Base-by-base conservation (phyloP, 2,797 vertebrate genomes). In the Coranthus polyacanthus region DNA sequence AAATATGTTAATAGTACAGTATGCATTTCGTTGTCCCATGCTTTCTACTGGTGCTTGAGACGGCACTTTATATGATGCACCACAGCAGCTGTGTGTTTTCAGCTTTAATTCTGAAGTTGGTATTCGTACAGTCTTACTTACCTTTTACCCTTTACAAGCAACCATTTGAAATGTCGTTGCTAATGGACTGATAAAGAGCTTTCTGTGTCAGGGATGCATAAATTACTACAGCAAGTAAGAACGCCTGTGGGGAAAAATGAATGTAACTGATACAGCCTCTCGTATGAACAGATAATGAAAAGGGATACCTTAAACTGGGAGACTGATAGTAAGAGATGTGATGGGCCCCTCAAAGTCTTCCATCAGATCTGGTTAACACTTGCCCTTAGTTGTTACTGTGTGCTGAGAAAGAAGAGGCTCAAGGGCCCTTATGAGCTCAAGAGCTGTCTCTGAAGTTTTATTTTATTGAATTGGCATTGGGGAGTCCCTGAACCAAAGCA, bases 381-480 rank as follows among this genome's bases (percentile, higher is more conserved):
- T 66, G 50, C 44, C 70, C 63, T 70, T 45, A 50, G 50, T 34
- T 72, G 55, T 76, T 60, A 71, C 55, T 68, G 34, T 52, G 29
- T 50, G 59, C 47, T 26, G 32, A 60, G 42, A 68, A 56, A 58
- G 41, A 80, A 65, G 64, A 81, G 62, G 36, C 73, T 79, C 16
- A 34, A 60, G 75, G 67, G 79, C 59, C 72, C 69, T 70, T 22
- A 39, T 42, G 73, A 78, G 78, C 75, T 67, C 47, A 59, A 76
- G 56, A 68, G 54, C 62, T 53, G 51, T 79, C 63, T 81, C 69
- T 72, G 47, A 85, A 85, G 63, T 70, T 83, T 55, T 47, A 47
- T 71, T 86, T 78, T 66, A 78, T 82, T 83, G 73, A 86, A 87
- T 69, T 79, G 81, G 51, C 72, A 50, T 64, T 62, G 16, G 75